Conservation (phyloP, 1,140 invertebrate genomes). For the Zaprionus capensis region DNA sequence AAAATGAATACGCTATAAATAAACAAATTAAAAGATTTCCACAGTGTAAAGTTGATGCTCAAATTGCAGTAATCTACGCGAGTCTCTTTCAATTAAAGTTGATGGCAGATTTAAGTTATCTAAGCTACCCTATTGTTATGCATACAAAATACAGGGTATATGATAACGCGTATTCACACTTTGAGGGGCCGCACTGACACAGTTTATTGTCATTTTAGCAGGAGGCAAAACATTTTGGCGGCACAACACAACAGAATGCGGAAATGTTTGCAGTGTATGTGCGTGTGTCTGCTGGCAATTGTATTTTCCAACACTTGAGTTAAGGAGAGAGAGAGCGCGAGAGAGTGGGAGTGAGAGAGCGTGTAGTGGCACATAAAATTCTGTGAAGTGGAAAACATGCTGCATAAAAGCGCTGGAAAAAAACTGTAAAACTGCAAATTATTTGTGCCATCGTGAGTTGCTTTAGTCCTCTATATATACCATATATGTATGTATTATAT, state of each 20-base stretch:
- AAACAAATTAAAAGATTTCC: not conserved
- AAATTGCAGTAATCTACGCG: too few relatives aligned
- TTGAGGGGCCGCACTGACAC: constrained; percentile 52
- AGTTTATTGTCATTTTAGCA: constrained; percentile 76
- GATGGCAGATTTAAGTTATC: not conserved
- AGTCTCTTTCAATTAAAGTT: not conserved
- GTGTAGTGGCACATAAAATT: constrained; percentile 79
- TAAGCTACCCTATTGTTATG: not conserved
- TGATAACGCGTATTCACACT: constrained; percentile 21
- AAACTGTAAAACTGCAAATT: constrained; percentile 75
- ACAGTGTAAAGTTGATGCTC: not conserved
- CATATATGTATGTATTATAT: not conserved
- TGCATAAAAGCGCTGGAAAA: constrained; percentile 66
- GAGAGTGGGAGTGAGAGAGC: not conserved
- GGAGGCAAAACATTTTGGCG: constrained; percentile 67
- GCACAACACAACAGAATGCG: constrained; percentile 65
- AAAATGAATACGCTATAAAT: not conserved
- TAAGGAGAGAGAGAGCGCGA: constrained; percentile 28
- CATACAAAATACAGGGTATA: constrained; percentile 45
- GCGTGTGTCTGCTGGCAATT: constrained; percentile 61
- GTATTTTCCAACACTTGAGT: constrained; percentile 82
- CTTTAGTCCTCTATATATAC: constrained; percentile 9
- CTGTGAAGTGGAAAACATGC: constrained; percentile 82
- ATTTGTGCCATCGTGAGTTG: constrained; percentile 59
- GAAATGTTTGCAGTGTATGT: constrained; percentile 52